These are phyloP conservation scores for Coracias cyanogaster DNA, from an alignment of 2,797 vertebrate genomes.

Conservation along the genomic window DNA sequence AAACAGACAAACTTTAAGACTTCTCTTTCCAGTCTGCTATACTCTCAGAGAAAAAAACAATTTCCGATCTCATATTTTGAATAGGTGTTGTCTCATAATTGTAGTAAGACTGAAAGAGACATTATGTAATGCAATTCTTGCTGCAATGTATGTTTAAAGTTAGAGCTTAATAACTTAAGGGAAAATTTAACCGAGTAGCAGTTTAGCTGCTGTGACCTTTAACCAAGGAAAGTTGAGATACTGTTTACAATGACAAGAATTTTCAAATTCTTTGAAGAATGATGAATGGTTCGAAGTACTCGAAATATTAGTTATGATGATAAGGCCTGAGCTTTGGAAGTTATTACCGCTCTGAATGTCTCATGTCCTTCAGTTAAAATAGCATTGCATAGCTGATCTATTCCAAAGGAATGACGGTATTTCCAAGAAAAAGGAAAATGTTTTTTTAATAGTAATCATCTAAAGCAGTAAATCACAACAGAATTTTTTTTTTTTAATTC, in stretches of 20 bases:
- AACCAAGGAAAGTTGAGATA: conserved; percentile 6
- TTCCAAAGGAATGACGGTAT: conserved; percentile 39
- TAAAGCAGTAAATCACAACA: not conserved
- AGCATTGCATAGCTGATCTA: not conserved
- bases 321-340: not conserved
- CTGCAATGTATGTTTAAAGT: conserved; percentile 62
- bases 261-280: conserved; percentile 45
- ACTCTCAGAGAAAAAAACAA: conserved; percentile 40
- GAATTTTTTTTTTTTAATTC: not conserved
- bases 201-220: conserved; percentile 49
- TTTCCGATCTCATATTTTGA: conserved; percentile 80
- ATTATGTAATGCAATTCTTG: conserved; percentile 74
- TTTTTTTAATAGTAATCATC: not conserved
- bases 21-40: conserved; percentile 47
- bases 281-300: conserved; percentile 8
- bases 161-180: conserved; percentile 69
- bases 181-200: conserved; percentile 49
- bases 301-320: not conserved
- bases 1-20: conserved; percentile 45
- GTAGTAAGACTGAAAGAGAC: conserved; percentile 72
- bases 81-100: conserved; percentile 80
- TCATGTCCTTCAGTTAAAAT: conserved; percentile 34
- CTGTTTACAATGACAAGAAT: conserved; percentile 2
- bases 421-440: conserved; percentile 8
- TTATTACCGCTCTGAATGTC: conserved; percentile 2